Conservation (phyloP, 1,140 invertebrate genomes). For the Polyergus mexicanus region DNA sequence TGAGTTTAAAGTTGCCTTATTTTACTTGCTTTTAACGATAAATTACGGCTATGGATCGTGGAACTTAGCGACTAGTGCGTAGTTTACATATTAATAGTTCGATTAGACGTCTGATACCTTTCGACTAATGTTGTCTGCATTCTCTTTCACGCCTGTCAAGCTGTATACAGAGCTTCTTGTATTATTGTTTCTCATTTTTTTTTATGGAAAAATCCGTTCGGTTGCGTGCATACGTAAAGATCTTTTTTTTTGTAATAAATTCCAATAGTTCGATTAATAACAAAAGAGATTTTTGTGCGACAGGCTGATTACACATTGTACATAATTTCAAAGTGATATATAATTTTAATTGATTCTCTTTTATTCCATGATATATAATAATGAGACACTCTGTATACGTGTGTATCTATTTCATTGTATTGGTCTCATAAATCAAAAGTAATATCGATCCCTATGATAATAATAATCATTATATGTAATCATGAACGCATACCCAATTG, state of each 20-base stretch:
- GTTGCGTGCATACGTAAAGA: not conserved
- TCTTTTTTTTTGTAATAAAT: not conserved
- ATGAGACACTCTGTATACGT: constrained; percentile 32
- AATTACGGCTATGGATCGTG: constrained; percentile 60
- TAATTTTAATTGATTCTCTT: constrained; percentile 7
- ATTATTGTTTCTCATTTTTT: not conserved
- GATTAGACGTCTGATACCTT: constrained; percentile 20
- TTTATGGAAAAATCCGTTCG: not conserved
- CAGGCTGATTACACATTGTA: not conserved
- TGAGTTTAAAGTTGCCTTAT: constrained; percentile 53
- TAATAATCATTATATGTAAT: not conserved
- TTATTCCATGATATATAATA: not conserved
- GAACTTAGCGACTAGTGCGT: constrained; percentile 42
- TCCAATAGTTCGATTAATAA: not conserved
- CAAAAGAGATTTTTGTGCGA: not conserved
- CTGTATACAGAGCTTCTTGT: constrained; percentile 34
- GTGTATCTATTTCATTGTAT: constrained; percentile 2
- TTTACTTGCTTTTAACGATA: constrained; percentile 50
- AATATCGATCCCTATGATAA: constrained; percentile 45
- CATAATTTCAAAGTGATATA: not conserved
- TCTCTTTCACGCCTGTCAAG: not conserved
- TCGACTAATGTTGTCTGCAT: constrained; percentile 14
- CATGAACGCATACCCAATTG: not conserved
- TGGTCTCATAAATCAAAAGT: constrained; percentile 32
- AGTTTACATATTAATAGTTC: constrained; percentile 48